Conservation (phyloP, 2,888 invertebrate species). For the Liopterus haemorrhoidalis region DNA sequence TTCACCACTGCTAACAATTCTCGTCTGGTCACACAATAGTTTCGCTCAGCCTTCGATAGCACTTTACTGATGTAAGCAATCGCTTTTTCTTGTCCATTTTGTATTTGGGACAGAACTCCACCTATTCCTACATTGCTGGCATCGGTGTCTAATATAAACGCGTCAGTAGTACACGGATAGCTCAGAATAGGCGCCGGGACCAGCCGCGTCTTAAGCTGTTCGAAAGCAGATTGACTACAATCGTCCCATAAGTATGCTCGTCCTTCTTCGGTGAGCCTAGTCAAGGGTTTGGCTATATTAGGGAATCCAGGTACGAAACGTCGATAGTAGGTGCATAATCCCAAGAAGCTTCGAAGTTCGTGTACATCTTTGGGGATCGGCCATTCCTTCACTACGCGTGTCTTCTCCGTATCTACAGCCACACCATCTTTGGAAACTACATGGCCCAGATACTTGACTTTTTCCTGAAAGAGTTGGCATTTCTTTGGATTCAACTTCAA, state of each 20-base stretch:
- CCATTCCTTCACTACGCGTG: slow-evolving; percentile 26
- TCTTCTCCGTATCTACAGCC: slow-evolving; percentile 26
- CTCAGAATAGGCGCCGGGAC: not conserved
- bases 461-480: slow-evolving; percentile 3
- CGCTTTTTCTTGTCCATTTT: slow-evolving; percentile 23
- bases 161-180: not conserved
- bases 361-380: slow-evolving; percentile 22
- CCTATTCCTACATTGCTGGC: too few relatives aligned
- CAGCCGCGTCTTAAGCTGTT: not conserved
- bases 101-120: slow-evolving; percentile 7
- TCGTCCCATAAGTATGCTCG: not conserved
- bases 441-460: slow-evolving; percentile 1
- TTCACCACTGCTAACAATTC: slow-evolving; percentile 34
- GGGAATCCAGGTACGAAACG: slow-evolving; percentile 1
- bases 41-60: slow-evolving; percentile 27
- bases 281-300: slow-evolving; percentile 22
- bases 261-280: slow-evolving; percentile 1
- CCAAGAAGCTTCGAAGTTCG: not conserved
- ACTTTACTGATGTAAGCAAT: slow-evolving; percentile 27
- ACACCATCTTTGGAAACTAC: not conserved
- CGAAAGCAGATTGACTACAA: slow-evolving; percentile 1
- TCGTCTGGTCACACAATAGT: slow-evolving; percentile 33
- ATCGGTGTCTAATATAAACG: too few relatives aligned
- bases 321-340: slow-evolving; percentile 3
- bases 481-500: not conserved